phyloP scores from a whole-genome alignment of 2,113 vertebrate species.

The Cephalopholis sonnerati region DNA sequence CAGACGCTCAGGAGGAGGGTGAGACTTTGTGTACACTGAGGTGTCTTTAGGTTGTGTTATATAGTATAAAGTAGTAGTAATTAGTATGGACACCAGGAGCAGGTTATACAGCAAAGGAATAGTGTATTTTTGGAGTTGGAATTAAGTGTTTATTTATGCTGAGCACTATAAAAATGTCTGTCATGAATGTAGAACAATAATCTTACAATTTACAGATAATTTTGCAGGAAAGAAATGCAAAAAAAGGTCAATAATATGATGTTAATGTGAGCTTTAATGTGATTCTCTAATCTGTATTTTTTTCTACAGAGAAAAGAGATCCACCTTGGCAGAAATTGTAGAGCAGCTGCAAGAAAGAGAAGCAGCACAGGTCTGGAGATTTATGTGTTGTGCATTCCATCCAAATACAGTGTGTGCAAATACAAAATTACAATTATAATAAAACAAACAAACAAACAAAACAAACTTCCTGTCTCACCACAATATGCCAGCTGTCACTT shows the following conservation, averaged over 20 bases:
- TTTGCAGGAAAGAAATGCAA: neutral
- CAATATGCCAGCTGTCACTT: neutral
- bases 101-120: neutral
- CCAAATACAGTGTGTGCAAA: neutral
- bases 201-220: neutral
- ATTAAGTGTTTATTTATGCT: neutral
- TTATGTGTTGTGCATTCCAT: conserved; percentile 2
- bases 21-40: conserved; percentile 33
- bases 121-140: neutral
- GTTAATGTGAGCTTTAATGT: neutral
- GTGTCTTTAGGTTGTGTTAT: neutral
- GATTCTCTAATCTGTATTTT: conserved; percentile 22
- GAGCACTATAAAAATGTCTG: neutral
- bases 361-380: conserved; percentile 82
- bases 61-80: neutral
- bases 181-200: neutral
- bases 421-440: no score
- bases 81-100: neutral
- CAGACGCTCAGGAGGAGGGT: conserved; percentile 81
- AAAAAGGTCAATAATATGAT: neutral
- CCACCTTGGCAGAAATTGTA: conserved; percentile 93
- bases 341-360: conserved; percentile 96
- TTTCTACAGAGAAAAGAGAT: conserved; percentile 83
- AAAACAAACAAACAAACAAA: neutral
- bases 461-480: neutral